Conservation (phyloP, 2,888 invertebrate genomes). For the Cephus pulcher region DNA sequence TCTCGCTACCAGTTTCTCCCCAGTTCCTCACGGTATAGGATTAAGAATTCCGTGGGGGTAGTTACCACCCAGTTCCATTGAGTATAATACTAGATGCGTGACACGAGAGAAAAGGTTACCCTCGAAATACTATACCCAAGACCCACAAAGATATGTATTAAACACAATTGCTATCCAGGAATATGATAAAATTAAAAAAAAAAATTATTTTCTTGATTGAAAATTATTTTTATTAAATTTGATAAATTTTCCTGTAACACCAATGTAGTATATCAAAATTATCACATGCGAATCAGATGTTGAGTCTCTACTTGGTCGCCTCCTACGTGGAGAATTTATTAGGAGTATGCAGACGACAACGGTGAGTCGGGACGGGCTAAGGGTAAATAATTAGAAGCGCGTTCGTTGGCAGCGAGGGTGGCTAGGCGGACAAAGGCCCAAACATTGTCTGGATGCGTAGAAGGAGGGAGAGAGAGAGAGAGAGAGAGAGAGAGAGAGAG, state of each 20-base stretch:
- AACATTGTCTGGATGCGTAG: slow-evolving; percentile 12
- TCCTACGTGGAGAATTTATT: slow-evolving; percentile 42
- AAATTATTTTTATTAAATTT: background rate
- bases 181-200: no score
- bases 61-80: background rate
- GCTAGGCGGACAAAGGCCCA: slow-evolving; percentile 40
- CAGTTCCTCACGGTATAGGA: slow-evolving; percentile 22
- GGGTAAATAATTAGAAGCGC: slow-evolving; percentile 47
- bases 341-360: slow-evolving; percentile 46
- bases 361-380: slow-evolving; percentile 31
- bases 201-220: no score
- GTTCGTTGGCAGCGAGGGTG: slow-evolving; percentile 17
- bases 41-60: slow-evolving; percentile 27
- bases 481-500: slow-evolving; percentile 18
- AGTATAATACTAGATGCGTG: background rate
- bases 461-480: slow-evolving; percentile 15
- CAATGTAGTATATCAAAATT: background rate
- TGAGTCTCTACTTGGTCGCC: slow-evolving; percentile 16
- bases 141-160: background rate
- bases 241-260: background rate
- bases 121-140: background rate
- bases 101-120: background rate
- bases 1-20: slow-evolving; percentile 36
- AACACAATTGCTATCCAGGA: background rate
- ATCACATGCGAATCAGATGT: slow-evolving; percentile 18